Conservation (phyloP, 92 coral and sea anemone genomes). For the Epizoanthus ramosus region DNA sequence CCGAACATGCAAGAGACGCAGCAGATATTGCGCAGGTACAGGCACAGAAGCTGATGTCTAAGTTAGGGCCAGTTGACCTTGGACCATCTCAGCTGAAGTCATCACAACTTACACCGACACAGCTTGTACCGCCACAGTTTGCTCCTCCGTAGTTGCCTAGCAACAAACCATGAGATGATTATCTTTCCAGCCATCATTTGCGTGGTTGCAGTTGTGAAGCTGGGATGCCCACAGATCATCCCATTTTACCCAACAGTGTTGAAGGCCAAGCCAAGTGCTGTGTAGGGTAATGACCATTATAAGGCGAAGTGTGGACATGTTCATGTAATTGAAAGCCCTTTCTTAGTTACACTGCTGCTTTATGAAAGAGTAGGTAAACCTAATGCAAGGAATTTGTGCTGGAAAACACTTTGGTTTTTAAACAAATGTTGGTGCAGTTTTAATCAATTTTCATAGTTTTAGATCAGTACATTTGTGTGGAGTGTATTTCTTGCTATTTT, state of each 20-base stretch:
- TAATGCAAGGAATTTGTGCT: too few species aligned
- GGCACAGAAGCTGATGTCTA: conserved; percentile 67
- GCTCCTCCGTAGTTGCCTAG: conserved; percentile 19
- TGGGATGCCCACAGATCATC: not conserved
- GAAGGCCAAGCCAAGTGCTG: not conserved
- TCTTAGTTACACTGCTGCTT: too few species aligned
- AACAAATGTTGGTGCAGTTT: too few species aligned
- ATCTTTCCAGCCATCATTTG: conserved; percentile 17
- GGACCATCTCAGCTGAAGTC: not conserved
- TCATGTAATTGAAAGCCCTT: not conserved
- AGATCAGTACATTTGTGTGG: too few species aligned
- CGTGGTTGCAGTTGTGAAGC: conserved; percentile 6
- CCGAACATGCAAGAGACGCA: conserved; percentile 73
- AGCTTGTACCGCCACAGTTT: conserved; percentile 36
- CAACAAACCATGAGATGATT: not conserved
- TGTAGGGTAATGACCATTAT: not conserved
- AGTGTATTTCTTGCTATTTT: too few species aligned
- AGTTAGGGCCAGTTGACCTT: conserved; percentile 6
- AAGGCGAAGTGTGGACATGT: not conserved
- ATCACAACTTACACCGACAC: conserved; percentile 18
- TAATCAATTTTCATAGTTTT: too few species aligned
- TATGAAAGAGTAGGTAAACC: too few species aligned
- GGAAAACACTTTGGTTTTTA: too few species aligned
- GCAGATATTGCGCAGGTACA: conserved; percentile 69
- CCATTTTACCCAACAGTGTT: not conserved